Evolutionary conservation across 2,797 vertebrate species (phyloP).

Genomic region (Zalophus californianus): DNA sequence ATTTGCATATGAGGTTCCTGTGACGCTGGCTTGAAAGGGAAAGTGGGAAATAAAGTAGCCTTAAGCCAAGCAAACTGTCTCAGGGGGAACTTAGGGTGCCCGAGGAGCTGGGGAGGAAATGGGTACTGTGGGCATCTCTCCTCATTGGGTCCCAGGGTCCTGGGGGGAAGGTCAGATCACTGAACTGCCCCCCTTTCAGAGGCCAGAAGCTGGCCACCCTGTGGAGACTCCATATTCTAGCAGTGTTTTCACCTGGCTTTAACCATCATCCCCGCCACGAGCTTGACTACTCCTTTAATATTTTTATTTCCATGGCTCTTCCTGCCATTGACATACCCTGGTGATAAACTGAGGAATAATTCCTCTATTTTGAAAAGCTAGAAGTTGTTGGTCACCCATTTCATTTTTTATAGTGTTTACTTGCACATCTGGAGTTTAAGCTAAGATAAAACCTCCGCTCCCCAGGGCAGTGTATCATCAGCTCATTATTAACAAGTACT

Average conservation of each 20-base stretch:
- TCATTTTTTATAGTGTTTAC: constrained; percentile 20
- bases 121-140: background rate
- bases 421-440: background rate
- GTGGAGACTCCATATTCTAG: background rate
- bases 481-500: background rate
- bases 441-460: background rate
- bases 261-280: background rate
- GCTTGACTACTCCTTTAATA: background rate
- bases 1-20: background rate
- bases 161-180: accelerated
- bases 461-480: background rate
- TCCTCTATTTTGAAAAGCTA: background rate
- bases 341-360: background rate
- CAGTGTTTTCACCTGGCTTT: background rate
- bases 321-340: background rate
- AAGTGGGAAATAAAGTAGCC: background rate
- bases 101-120: too few species aligned
- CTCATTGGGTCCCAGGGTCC: accelerated
- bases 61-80: background rate
- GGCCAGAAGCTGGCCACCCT: background rate
- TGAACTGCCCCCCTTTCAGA: too few species aligned
- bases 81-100: too few species aligned
- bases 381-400: background rate
- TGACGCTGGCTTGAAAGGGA: background rate
- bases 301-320: background rate